Evolutionary conservation across 2,113 vertebrate genomes (phyloP), one percentile per base, ranked within the genome.

Genomic region (Myrmophylax atrothorax): DNA sequence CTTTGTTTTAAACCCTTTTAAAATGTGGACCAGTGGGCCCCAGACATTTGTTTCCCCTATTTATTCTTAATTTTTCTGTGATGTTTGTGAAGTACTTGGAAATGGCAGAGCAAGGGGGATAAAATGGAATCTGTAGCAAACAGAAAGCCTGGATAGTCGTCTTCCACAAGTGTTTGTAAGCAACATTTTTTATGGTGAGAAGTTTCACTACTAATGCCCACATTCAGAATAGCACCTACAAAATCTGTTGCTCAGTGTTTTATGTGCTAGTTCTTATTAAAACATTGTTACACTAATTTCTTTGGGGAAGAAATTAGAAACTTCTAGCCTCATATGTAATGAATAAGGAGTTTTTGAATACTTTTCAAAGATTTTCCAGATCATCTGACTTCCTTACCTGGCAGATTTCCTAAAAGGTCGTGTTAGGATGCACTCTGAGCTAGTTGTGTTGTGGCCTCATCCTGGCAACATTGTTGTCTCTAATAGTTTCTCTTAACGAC

Each of bases 71-170:
- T 86, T 86, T 89, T 4, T 37, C 40, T 80, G 18, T 73, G 47
- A 74, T 4, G 0, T 47, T 95, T 86, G 8, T 66, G 64, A 78
- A 84, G 23, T 18, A 47, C 19, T 72, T 87, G 31, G 33, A 88
- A 92, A 70, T 44, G 14, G 5, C 26, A 86, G 33, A 63, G 15
- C 35, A 72, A 15, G 5, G 22, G 81, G 56, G 29, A 55, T 47
- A 67, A 22, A 23, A 31, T 4, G 22, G 40, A 75, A 64, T 86
- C 67, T 78, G 3, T 52, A 50, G 38, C 31, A 37, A 90, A 49
- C 10, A 68, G 29, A 46, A 64, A 72, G 5, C 12, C 20, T 62
- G 25, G 18, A 4, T 64, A 46, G 8, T 46, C 0, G 0, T 24
- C 44, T 82, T 86, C 35, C 18, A 33, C 6, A 59, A 42, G 12